A percentile compares a stretch with the other conserved stretches of the same genome.
These are phyloP conservation scores for Stramonita haemastoma DNA, from an alignment of 2,888 invertebrate genomes.

Conservation along the genomic window DNA sequence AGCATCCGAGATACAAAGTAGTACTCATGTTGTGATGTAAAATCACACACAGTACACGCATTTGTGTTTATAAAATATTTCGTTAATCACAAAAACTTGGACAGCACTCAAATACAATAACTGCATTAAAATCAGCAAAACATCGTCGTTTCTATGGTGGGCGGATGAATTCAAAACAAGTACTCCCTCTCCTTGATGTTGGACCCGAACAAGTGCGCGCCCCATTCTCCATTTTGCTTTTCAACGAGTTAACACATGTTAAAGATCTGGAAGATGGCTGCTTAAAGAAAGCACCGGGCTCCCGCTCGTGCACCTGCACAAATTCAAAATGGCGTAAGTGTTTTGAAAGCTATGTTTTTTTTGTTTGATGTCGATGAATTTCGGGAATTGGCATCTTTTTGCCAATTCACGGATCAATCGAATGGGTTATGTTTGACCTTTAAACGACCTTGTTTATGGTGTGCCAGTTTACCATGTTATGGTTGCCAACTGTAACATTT, in stretches of 20 bases:
- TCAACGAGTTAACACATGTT: neutral
- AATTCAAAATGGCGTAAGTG: slow-evolving; percentile 70
- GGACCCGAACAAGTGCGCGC: neutral
- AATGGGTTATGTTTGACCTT: no score
- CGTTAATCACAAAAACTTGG: neutral
- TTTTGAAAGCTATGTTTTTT: neutral
- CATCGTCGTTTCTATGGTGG: neutral
- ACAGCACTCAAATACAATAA: neutral
- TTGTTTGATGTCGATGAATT: no score
- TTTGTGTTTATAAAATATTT: neutral
- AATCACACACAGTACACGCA: neutral
- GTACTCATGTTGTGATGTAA: neutral
- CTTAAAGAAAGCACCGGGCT: slow-evolving; percentile 44
- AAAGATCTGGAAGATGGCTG: slow-evolving; percentile 46
- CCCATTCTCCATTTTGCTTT: neutral
- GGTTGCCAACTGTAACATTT: no score
- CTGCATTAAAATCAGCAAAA: neutral
- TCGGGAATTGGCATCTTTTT: no score
- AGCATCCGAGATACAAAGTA: neutral
- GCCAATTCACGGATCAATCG: no score
- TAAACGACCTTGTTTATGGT: no score
- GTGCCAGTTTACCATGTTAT: no score
- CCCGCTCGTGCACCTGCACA: slow-evolving; percentile 55
- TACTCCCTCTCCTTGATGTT: neutral
- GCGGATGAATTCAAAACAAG: slow-evolving; percentile 21